A percentile compares a stretch with the other conserved stretches of the same genome.
phyloP scores from a whole-genome alignment of 2,797 vertebrate genomes.

The Gymnothorax javanicus region DNA sequence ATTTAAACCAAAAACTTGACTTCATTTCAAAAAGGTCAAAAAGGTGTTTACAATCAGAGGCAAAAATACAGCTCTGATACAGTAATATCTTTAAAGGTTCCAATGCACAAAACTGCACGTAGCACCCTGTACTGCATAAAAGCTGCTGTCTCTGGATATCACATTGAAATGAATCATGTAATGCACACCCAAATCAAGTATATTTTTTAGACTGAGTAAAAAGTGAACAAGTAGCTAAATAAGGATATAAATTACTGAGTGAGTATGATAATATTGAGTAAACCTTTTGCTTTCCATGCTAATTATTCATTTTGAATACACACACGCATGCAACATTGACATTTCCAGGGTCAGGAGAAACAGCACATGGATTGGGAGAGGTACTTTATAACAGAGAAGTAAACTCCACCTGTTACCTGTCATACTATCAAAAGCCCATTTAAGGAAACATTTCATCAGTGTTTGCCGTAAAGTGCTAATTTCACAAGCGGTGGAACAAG shows the following conservation, averaged over 20 bases:
- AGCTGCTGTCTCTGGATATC: not conserved
- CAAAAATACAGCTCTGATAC: not conserved
- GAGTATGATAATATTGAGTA: too few species aligned
- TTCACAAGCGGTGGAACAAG: not conserved
- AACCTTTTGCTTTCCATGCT: too few species aligned
- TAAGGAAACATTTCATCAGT: conserved; percentile 24
- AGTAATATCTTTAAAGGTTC: not conserved
- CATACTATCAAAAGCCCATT: not conserved
- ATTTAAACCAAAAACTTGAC: not conserved
- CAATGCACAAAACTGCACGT: not conserved
- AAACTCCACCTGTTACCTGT: conserved; percentile 19
- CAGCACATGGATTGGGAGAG: not conserved
- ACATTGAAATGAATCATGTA: not conserved
- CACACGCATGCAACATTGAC: not conserved
- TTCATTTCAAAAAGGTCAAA: not conserved
- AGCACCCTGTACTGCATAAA: not conserved
- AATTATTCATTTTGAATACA: not conserved
- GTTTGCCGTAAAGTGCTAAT: not conserved
- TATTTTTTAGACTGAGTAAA: not conserved
- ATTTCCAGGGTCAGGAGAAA: not conserved
- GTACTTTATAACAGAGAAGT: conserved; percentile 10
- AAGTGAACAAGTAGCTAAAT: not conserved
- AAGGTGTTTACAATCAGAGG: not conserved
- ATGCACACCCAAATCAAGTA: not conserved
- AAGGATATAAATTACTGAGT: too few species aligned